phyloP scores from a whole-genome alignment of 92 coral and sea anemone genomes.

The Heteractis magnifica region DNA sequence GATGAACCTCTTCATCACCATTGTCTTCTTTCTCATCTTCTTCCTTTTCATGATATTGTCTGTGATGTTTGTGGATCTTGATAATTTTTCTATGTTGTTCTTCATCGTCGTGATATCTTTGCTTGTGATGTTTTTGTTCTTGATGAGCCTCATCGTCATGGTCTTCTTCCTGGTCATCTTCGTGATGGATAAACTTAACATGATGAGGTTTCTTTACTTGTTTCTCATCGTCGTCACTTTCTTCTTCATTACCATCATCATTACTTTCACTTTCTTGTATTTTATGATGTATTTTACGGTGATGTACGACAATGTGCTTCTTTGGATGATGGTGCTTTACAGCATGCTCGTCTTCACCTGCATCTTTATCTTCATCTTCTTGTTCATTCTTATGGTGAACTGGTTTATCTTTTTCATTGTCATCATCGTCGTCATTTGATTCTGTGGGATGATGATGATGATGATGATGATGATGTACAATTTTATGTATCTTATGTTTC shows the following conservation, averaged over 20 bases:
- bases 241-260: background rate
- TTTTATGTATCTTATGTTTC: constrained; percentile 4
- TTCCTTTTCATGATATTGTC: constrained; percentile 6
- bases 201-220: background rate
- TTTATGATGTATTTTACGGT: background rate
- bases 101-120: background rate
- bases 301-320: background rate
- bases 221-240: background rate
- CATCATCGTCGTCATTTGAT: constrained; percentile 17
- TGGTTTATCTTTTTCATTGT: background rate
- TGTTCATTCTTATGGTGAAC: background rate
- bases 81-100: background rate
- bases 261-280: background rate
- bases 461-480: constrained; percentile 5
- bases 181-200: constrained; percentile 6
- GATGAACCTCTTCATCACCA: constrained; percentile 8
- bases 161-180: constrained; percentile 17
- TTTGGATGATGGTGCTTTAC: background rate
- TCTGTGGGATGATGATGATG: constrained; percentile 11
- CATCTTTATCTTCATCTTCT: constrained; percentile 2
- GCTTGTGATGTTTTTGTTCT: constrained; percentile 2
- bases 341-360: background rate
- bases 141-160: constrained; percentile 16
- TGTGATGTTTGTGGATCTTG: background rate
- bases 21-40: constrained; percentile 19